Evolutionary conservation across 2,113 vertebrate genomes (phyloP).

Genomic region (Rana temporaria): DNA sequence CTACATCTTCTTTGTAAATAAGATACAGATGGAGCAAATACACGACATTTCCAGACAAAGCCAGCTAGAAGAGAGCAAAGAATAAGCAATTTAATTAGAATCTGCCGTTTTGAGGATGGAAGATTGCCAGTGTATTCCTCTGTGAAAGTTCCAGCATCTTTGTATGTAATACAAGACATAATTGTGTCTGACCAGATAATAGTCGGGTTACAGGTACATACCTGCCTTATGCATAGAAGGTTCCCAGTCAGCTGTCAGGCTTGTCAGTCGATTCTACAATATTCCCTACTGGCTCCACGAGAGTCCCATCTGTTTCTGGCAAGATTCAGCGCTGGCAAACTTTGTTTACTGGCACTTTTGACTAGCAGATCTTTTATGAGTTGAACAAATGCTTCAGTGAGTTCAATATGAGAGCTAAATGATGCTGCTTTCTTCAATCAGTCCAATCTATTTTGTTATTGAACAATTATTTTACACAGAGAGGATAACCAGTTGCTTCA

Average conservation of each 20-base stretch:
- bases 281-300: constrained; percentile 1
- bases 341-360: constrained; percentile 34
- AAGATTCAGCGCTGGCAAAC: constrained; percentile 32
- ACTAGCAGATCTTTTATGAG: constrained; percentile 42
- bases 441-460: constrained; percentile 36
- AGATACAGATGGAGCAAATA: neutral
- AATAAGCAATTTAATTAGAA: neutral
- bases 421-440: constrained; percentile 11
- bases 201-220: constrained; percentile 13
- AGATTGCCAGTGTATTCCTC: constrained; percentile 24
- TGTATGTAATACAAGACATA: neutral
- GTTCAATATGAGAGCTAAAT: constrained; percentile 37
- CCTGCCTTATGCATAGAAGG: neutral
- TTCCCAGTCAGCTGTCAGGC: neutral
- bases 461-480: constrained; percentile 22
- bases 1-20: neutral
- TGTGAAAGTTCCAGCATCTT: constrained; percentile 1
- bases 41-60: constrained; percentile 14
- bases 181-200: neutral
- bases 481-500: constrained; percentile 28
- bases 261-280: constrained; percentile 24
- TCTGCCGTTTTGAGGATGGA: neutral
- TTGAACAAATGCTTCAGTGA: constrained; percentile 52
- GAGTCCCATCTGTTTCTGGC: constrained; percentile 49
- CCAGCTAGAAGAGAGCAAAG: constrained; percentile 11